These are phyloP conservation scores for Palythoa grandis DNA, from an alignment of 92 coral and sea anemone genomes.

Conservation along the genomic window DNA sequence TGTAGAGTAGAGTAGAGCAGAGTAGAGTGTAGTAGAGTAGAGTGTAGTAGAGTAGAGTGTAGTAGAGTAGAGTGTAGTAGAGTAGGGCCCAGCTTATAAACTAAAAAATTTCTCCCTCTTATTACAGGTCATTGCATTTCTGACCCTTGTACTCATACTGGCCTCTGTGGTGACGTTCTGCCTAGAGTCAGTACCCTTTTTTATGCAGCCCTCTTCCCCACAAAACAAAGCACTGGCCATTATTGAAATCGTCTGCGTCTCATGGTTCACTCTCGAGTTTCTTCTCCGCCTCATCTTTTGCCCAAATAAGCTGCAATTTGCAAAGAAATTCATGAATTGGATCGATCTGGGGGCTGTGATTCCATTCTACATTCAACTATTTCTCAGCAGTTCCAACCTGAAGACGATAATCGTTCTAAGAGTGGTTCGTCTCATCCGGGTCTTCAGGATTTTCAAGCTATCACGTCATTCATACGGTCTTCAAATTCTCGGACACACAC, in stretches of 20 bases:
- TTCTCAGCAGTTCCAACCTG: conserved; percentile 74
- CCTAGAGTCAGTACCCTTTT: conserved; percentile 88
- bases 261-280: conserved; percentile 90
- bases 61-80: no score
- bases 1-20: no score
- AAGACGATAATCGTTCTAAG: conserved; percentile 89
- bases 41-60: no score
- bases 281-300: conserved; percentile 72
- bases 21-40: no score
- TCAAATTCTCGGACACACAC: conserved; percentile 97
- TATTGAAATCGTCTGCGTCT: conserved; percentile 83
- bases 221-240: conserved; percentile 65
- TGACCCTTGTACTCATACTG: conserved; percentile 82
- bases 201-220: conserved; percentile 54
- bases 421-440: conserved; percentile 90
- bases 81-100: not conserved
- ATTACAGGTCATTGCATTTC: conserved; percentile 78
- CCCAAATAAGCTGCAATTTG: conserved; percentile 83
- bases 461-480: conserved; percentile 98
- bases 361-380: conserved; percentile 83
- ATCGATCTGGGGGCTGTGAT: conserved; percentile 93
- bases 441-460: conserved; percentile 91
- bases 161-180: conserved; percentile 90
- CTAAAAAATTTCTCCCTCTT: not conserved
- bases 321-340: conserved; percentile 97